These are phyloP conservation scores for Athrips mouffetella DNA, from an alignment of 2,888 invertebrate genomes.

Conservation along the genomic window DNA sequence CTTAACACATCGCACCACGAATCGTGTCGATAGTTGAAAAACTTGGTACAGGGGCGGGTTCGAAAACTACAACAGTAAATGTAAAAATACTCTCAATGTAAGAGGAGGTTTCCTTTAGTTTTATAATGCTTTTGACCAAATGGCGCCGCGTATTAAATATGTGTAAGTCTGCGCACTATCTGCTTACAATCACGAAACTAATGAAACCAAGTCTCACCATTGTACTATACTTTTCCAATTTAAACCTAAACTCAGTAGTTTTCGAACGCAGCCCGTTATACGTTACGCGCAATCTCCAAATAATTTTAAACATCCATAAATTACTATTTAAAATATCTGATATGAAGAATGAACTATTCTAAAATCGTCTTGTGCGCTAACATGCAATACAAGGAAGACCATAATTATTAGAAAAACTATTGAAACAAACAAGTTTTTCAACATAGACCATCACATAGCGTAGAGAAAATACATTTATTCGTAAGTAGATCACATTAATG, in stretches of 20 bases:
- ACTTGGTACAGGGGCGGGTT: slow-evolving; percentile 34
- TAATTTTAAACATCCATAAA: slow-evolving; percentile 40
- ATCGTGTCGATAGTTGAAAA: slow-evolving; percentile 54
- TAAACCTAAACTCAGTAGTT: not conserved
- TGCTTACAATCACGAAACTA: too few relatives aligned
- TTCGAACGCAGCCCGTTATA: slow-evolving; percentile 31
- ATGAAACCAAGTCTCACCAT: too few relatives aligned
- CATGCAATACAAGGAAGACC: slow-evolving; percentile 70
- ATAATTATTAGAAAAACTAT: slow-evolving; percentile 45
- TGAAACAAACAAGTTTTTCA: slow-evolving; percentile 58
- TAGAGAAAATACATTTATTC: slow-evolving; percentile 45
- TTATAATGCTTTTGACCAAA: too few relatives aligned
- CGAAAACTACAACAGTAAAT: not conserved
- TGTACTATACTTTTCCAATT: slow-evolving; percentile 1
- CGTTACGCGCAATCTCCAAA: slow-evolving; percentile 45
- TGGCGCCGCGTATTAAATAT: too few relatives aligned
- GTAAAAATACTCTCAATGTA: slow-evolving; percentile 12
- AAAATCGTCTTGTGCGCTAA: slow-evolving; percentile 68
- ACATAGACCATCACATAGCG: slow-evolving; percentile 42
- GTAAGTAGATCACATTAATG: slow-evolving; percentile 57
- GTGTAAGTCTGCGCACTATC: too few relatives aligned
- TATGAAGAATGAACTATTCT: slow-evolving; percentile 66
- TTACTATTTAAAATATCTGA: slow-evolving; percentile 59
- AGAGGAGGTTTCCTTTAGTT: not conserved
- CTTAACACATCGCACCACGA: slow-evolving; percentile 22